Conservation (phyloP, 2,888 invertebrate species). For the Xestia ashworthii region DNA sequence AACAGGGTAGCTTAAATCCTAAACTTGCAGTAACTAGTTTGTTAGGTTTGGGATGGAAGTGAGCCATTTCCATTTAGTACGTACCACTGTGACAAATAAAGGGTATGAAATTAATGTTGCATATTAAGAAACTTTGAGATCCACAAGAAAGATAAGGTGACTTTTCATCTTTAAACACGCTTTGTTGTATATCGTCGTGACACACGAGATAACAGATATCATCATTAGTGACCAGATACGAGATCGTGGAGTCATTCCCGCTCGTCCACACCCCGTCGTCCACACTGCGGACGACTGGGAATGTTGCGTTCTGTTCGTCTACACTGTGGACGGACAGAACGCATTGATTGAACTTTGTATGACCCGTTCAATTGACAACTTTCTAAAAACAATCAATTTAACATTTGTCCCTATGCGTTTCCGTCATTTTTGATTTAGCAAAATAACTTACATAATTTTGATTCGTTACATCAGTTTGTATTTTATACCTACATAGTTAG, state of each 20-base stretch:
- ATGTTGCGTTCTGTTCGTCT: no score
- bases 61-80: not conserved
- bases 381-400: constrained; percentile 25
- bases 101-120: constrained; percentile 1
- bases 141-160: not conserved
- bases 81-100: not conserved
- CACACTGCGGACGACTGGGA: no score
- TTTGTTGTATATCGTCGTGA: constrained; percentile 31
- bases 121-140: constrained; percentile 23
- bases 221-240: constrained; percentile 24
- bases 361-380: constrained; percentile 31
- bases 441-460: constrained; percentile 11
- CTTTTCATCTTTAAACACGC: constrained; percentile 25
- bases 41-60: not conserved
- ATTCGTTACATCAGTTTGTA: constrained; percentile 9
- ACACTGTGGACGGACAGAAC: no score
- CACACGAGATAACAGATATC: constrained; percentile 26
- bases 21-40: not conserved
- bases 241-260: no score
- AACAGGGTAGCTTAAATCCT: not conserved
- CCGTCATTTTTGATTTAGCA: not conserved
- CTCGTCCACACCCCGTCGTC: no score
- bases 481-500: not conserved
- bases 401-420: not conserved
- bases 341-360: constrained; percentile 32